These are phyloP conservation scores for Ectemnius continuus DNA, from an alignment of 2,888 invertebrate genomes.

Conservation along the genomic window DNA sequence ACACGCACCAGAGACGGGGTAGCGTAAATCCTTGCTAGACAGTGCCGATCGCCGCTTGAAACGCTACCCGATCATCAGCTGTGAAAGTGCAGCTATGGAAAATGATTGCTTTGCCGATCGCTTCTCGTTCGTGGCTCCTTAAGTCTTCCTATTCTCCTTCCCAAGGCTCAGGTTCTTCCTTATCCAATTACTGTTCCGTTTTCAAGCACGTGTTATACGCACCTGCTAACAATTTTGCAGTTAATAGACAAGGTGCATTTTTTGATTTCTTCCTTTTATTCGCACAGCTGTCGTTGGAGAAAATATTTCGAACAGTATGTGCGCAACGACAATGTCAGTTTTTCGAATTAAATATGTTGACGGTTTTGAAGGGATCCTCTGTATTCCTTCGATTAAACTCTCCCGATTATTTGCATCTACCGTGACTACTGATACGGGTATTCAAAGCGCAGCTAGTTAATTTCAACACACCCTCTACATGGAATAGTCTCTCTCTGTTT, in stretches of 20 bases:
- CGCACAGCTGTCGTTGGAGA: too few species aligned
- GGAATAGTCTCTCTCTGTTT: too few species aligned
- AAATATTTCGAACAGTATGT: too few species aligned
- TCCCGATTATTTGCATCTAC: too few species aligned
- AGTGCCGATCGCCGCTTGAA: constrained; percentile 59
- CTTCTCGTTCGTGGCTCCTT: constrained; percentile 26
- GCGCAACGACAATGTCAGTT: too few species aligned
- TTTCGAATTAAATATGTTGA: too few species aligned
- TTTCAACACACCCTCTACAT: too few species aligned
- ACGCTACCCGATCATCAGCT: constrained; percentile 69
- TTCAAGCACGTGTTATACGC: constrained; percentile 35
- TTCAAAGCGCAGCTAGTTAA: too few species aligned
- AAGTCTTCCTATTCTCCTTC: constrained; percentile 18
- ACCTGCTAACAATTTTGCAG: constrained; percentile 38
- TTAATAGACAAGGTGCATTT: constrained; percentile 17
- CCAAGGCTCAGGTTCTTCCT: constrained; percentile 4
- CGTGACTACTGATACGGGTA: too few species aligned
- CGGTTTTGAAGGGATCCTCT: too few species aligned
- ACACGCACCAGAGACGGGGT: constrained; percentile 27
- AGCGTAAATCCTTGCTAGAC: constrained; percentile 60
- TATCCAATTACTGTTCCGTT: constrained; percentile 15
- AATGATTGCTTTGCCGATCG: constrained; percentile 58
- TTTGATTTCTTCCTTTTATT: too few species aligned
- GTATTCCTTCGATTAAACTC: too few species aligned
- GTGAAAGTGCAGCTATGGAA: constrained; percentile 70